Evolutionary conservation across 2,113 vertebrate species (phyloP).

Genomic region (Macrotus californicus): DNA sequence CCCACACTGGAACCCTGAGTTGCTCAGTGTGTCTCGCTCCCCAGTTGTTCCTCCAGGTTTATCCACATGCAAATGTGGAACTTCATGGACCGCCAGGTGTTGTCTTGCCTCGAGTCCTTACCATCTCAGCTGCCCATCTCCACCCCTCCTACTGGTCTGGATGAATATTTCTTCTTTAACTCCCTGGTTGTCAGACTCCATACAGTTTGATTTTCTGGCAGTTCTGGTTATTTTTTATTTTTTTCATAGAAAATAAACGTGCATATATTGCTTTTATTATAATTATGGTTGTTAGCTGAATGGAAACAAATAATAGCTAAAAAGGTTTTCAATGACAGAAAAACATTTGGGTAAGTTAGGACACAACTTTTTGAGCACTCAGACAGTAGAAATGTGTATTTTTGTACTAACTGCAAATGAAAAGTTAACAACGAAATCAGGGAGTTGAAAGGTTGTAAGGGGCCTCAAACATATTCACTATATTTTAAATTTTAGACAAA

Average conservation of each 20-base stretch:
- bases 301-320: constrained; percentile 26
- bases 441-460: constrained; percentile 67
- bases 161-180: too few species aligned
- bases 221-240: too few species aligned
- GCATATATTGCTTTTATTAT: constrained; percentile 58
- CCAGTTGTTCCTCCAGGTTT: too few species aligned
- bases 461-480: constrained; percentile 74
- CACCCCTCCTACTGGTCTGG: too few species aligned
- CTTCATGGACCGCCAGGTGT: too few species aligned
- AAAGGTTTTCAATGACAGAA: constrained; percentile 48
- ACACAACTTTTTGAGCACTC: constrained; percentile 62
- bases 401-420: constrained; percentile 75
- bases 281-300: constrained; percentile 46
- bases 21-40: too few species aligned
- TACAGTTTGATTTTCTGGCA: too few species aligned
- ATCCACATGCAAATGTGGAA: too few species aligned
- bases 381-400: constrained; percentile 75
- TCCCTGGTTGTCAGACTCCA: too few species aligned
- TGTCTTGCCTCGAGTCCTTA: too few species aligned
- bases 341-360: constrained; percentile 63
- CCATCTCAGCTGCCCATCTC: too few species aligned
- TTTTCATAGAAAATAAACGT: constrained; percentile 56
- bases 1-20: too few species aligned
- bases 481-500: constrained; percentile 77
- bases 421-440: constrained; percentile 75